Percentiles rank a stretch among this genome's conserved stretches.
Evolutionary conservation across 1,140 invertebrate genomes (phyloP).

Genomic region (Lordiphosa collinella): DNA sequence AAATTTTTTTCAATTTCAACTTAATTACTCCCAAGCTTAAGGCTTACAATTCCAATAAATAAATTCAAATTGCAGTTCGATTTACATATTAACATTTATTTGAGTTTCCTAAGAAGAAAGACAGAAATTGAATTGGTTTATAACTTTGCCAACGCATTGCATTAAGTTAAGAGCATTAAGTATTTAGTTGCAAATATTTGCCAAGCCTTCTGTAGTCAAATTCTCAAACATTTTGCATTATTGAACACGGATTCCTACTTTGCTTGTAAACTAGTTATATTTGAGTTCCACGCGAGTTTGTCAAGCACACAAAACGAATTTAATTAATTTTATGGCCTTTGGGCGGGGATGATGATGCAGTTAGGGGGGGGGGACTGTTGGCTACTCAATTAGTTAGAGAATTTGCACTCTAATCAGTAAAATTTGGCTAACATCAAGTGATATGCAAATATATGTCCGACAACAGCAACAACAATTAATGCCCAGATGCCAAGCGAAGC

Average conservation of each 20-base stretch:
- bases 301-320: slow-evolving; percentile 49
- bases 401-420: slow-evolving; percentile 49
- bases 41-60: too few relatives aligned
- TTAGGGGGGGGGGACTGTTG: background rate
- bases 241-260: slow-evolving; percentile 38
- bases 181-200: slow-evolving; percentile 69
- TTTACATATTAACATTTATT: slow-evolving; percentile 4
- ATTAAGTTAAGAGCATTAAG: slow-evolving; percentile 51
- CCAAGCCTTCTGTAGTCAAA: slow-evolving; percentile 18
- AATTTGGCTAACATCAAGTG: slow-evolving; percentile 53
- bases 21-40: too few relatives aligned
- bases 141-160: slow-evolving; percentile 8
- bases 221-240: slow-evolving; percentile 58
- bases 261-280: slow-evolving; percentile 14
- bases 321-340: slow-evolving; percentile 64
- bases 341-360: slow-evolving; percentile 2
- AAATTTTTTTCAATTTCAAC: too few relatives aligned
- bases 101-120: slow-evolving; percentile 14
- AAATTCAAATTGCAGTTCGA: background rate
- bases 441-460: slow-evolving; percentile 45
- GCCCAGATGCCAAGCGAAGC: background rate
- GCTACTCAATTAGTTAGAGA: slow-evolving; percentile 56
- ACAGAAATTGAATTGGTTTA: background rate
- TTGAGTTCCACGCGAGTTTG: slow-evolving; percentile 32
- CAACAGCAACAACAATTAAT: slow-evolving; percentile 17